Conservation (phyloP, 1,140 invertebrate species). For the Apis florea region DNA sequence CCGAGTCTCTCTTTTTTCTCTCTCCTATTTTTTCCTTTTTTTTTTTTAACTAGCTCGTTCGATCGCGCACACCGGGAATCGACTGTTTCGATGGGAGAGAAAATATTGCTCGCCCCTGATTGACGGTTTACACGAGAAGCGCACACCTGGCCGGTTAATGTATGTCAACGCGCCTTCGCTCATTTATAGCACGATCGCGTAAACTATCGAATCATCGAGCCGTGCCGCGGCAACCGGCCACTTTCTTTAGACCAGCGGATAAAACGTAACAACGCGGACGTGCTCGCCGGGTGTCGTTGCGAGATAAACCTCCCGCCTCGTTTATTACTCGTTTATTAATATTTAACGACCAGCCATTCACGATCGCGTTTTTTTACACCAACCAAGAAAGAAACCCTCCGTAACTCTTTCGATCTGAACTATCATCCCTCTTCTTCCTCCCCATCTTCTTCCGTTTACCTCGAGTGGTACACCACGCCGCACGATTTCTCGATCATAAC, state of each 20-base stretch:
- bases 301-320: slow-evolving; percentile 28
- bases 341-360: slow-evolving; percentile 51
- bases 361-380: slow-evolving; percentile 25
- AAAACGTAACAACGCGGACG: slow-evolving; percentile 27
- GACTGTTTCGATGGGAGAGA: neutral
- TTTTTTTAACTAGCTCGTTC: neutral
- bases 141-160: neutral
- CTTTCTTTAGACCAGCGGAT: slow-evolving; percentile 6
- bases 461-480: neutral
- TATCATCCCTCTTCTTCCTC: neutral
- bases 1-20: neutral
- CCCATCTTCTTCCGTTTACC: neutral
- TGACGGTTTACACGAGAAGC: slow-evolving; percentile 11
- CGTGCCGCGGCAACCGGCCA: neutral
- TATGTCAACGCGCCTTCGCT: neutral
- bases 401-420: slow-evolving; percentile 58
- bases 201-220: slow-evolving; percentile 18
- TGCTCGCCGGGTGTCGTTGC: neutral
- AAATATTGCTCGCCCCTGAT: slow-evolving; percentile 10
- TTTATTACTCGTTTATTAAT: slow-evolving; percentile 50
- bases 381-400: neutral
- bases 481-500: neutral
- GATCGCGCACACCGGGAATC: neutral
- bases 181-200: slow-evolving; percentile 33
- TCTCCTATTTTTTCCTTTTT: too few species aligned